phyloP scores from a whole-genome alignment of 2,888 invertebrate species.

The Thumatha senex region DNA sequence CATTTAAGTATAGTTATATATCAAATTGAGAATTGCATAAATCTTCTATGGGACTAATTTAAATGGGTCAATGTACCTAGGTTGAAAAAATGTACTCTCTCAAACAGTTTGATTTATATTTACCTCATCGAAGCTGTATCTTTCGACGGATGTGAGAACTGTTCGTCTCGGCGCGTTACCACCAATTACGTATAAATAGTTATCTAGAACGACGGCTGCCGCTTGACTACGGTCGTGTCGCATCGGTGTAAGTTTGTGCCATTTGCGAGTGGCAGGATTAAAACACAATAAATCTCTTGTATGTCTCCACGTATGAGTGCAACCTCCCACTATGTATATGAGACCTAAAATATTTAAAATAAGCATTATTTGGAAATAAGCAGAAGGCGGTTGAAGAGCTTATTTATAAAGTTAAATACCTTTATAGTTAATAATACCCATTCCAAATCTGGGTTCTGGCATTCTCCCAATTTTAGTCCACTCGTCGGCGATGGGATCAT shows the following conservation, averaged over 20 bases:
- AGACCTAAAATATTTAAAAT: slow-evolving; percentile 80
- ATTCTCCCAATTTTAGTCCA: slow-evolving; percentile 92
- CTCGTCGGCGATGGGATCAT: slow-evolving; percentile 89
- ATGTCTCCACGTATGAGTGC: slow-evolving; percentile 91
- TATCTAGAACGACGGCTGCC: slow-evolving; percentile 93
- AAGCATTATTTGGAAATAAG: background rate
- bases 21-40: too few species aligned
- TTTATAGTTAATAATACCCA: slow-evolving; percentile 94
- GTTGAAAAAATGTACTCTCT: too few species aligned
- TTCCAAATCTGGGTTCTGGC: slow-evolving; percentile 94
- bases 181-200: slow-evolving; percentile 93
- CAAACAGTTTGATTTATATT: slow-evolving; percentile 11
- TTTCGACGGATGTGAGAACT: slow-evolving; percentile 91
- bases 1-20: too few species aligned
- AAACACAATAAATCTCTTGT: slow-evolving; percentile 91
- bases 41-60: too few species aligned
- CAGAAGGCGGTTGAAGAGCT: background rate
- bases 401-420: slow-evolving; percentile 68
- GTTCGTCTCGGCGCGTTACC: slow-evolving; percentile 92
- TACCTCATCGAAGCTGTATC: slow-evolving; percentile 91
- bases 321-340: slow-evolving; percentile 96
- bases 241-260: slow-evolving; percentile 91
- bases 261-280: slow-evolving; percentile 91
- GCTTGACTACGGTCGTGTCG: slow-evolving; percentile 93
- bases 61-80: too few species aligned